These are phyloP conservation scores for Loris lydekkerianus DNA, from an alignment of 2,797 vertebrate genomes.

Conservation along the genomic window DNA sequence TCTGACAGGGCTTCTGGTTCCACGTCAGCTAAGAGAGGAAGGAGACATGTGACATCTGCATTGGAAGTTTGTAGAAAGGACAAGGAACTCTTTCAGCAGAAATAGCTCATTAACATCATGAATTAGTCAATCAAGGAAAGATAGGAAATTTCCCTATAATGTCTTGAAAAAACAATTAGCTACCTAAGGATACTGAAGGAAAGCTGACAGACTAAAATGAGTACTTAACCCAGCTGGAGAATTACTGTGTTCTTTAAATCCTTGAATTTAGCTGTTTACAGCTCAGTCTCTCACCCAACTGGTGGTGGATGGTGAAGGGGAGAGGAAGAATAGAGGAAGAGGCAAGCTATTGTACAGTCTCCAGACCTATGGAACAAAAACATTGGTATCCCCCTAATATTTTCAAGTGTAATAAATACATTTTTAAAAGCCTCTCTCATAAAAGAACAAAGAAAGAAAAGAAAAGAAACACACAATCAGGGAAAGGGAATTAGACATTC, in stretches of 20 bases:
- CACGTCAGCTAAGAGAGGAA: background rate
- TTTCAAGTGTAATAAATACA: background rate
- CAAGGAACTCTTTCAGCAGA: slow-evolving; percentile 21
- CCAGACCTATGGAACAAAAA: background rate
- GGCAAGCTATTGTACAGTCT: background rate
- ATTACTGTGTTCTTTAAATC: background rate
- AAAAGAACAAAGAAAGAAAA: background rate
- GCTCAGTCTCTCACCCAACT: background rate
- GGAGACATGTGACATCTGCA: background rate
- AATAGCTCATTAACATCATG: background rate
- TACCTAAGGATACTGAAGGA: slow-evolving; percentile 22
- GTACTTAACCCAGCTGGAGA: background rate
- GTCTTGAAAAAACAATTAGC: slow-evolving; percentile 38
- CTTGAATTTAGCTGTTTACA: background rate
- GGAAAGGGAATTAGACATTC: background rate
- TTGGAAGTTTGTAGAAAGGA: background rate
- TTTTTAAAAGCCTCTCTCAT: background rate
- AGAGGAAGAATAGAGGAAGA: background rate
- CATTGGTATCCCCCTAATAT: background rate
- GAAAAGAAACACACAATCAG: background rate
- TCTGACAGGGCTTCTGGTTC: background rate
- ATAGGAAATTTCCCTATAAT: background rate
- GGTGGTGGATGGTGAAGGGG: background rate
- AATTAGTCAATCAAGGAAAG: background rate
- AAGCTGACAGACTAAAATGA: background rate